A percentile compares a stretch with the other conserved stretches of the same genome.
Conservation (phyloP, 2,113 vertebrate genomes). For the Alces alces region DNA sequence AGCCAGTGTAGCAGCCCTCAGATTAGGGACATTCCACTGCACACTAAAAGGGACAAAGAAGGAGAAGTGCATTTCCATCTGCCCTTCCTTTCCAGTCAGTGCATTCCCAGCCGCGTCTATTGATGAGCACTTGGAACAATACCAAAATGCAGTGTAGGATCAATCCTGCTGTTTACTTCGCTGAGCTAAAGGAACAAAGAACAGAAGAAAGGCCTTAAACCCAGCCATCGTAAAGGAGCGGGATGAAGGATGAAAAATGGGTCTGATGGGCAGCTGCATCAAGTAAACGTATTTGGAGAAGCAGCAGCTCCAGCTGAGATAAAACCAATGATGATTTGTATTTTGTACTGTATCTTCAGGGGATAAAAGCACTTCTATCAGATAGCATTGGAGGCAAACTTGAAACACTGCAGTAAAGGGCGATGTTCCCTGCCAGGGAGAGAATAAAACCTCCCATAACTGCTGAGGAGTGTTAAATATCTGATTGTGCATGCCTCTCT, state of each 20-base stretch:
- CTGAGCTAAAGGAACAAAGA: constrained; percentile 88
- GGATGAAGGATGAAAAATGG: constrained; percentile 82
- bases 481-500: constrained; percentile 81
- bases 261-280: constrained; percentile 82
- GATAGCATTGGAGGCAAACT: constrained; percentile 83
- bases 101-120: constrained; percentile 88
- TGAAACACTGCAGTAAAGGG: constrained; percentile 82
- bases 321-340: constrained; percentile 97
- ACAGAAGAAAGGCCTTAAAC: constrained; percentile 87
- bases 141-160: constrained; percentile 90
- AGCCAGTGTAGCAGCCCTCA: constrained; percentile 83
- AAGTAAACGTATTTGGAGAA: constrained; percentile 92
- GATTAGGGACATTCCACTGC: constrained; percentile 92
- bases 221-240: constrained; percentile 78
- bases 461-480: constrained; percentile 84
- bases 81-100: constrained; percentile 90
- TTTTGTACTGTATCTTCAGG: constrained; percentile 94
- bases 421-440: constrained; percentile 79
- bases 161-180: constrained; percentile 91
- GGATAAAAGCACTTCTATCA: constrained; percentile 87
- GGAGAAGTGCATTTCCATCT: constrained; percentile 86
- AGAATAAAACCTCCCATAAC: constrained; percentile 83
- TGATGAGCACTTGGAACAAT: constrained; percentile 90
- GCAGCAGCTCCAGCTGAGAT: constrained; percentile 94
- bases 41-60: constrained; percentile 91